phyloP scores from a whole-genome alignment of 2,113 vertebrate species.

The Amphilophus citrinellus region DNA sequence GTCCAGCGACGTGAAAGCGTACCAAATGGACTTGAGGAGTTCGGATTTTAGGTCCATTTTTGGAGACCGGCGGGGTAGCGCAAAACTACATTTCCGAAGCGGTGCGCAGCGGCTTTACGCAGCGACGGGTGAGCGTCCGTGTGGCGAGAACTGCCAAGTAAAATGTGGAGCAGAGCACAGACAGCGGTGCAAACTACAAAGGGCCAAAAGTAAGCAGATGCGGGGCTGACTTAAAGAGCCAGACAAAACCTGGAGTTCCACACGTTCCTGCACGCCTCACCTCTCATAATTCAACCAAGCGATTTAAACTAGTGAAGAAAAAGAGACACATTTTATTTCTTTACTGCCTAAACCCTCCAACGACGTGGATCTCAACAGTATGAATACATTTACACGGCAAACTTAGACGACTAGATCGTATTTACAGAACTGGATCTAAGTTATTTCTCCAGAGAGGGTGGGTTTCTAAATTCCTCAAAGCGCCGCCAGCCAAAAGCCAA shows the following conservation, averaged over 20 bases:
- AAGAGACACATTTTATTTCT: neutral
- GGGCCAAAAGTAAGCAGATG: conserved; percentile 36
- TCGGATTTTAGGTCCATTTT: conserved; percentile 80
- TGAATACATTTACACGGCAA: neutral
- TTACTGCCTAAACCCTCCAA: too few species aligned
- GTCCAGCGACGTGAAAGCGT: conserved; percentile 84
- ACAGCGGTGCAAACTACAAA: conserved; percentile 36
- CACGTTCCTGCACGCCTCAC: neutral
- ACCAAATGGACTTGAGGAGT: conserved; percentile 84
- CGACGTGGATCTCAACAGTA: neutral
- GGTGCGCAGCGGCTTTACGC: conserved; percentile 53
- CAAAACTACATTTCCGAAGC: conserved; percentile 59
- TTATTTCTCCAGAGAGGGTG: neutral
- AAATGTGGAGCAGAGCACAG: conserved; percentile 59
- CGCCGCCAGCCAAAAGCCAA: neutral
- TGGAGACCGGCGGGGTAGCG: conserved; percentile 28
- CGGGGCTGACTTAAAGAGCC: conserved; percentile 56
- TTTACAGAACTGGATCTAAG: neutral
- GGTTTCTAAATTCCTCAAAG: neutral
- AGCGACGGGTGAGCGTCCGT: neutral
- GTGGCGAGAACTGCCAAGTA: conserved; percentile 33
- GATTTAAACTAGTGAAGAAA: neutral
- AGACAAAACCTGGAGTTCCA: neutral
- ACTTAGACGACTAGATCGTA: neutral
- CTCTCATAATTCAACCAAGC: neutral